Evolutionary conservation across 2,113 vertebrate species (phyloP).

Genomic region (Recurvirostra avosetta): DNA sequence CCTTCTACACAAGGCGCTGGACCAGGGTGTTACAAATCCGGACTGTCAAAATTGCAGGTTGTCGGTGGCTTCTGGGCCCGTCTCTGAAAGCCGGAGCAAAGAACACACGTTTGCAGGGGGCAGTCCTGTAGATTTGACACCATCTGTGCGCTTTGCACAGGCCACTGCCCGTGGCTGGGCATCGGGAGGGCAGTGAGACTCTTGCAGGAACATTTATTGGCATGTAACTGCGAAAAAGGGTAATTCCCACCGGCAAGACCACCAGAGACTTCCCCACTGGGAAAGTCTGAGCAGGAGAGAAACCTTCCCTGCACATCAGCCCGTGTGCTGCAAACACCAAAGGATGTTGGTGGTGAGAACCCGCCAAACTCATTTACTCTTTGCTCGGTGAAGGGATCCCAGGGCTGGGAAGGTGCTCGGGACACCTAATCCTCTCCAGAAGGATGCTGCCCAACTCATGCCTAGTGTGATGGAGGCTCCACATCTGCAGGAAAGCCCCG

Average conservation of each 20-base stretch:
- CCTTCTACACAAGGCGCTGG: too few species aligned
- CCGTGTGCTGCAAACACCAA: not conserved
- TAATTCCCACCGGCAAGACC: not conserved
- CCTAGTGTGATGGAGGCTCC: not conserved
- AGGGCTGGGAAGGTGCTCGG: not conserved
- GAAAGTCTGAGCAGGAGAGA: not conserved
- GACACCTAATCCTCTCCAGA: not conserved
- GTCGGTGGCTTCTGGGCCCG: not conserved
- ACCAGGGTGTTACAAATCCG: not conserved
- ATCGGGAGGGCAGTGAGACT: not conserved
- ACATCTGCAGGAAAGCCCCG: accelerated
- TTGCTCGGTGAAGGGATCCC: not conserved
- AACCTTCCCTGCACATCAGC: not conserved
- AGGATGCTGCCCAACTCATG: not conserved
- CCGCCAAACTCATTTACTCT: not conserved
- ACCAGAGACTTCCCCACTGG: not conserved
- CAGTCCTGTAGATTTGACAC: not conserved
- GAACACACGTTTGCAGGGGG: accelerated
- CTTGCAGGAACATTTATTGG: not conserved
- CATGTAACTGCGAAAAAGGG: not conserved
- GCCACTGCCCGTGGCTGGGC: not conserved
- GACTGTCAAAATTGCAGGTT: too few species aligned
- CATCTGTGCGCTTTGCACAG: not conserved
- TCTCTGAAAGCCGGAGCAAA: not conserved
- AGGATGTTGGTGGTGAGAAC: not conserved